phyloP scores from a whole-genome alignment of 2,888 invertebrate genomes.

The Diloba caeruleocephala region DNA sequence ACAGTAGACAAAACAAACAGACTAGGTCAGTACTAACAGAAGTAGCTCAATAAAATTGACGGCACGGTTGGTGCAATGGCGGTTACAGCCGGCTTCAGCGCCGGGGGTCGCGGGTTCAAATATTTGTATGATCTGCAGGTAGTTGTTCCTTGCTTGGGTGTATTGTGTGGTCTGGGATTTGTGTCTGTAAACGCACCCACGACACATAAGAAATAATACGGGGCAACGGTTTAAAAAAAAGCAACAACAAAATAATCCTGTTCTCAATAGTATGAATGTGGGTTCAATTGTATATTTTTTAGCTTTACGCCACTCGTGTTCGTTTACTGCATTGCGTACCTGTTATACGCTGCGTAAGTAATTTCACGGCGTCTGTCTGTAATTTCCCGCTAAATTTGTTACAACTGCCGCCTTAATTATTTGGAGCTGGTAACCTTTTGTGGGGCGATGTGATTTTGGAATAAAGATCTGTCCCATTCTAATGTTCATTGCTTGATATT shows the following conservation, averaged over 20 bases:
- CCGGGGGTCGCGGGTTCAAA: no score
- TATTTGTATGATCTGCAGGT: no score
- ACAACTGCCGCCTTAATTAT: conserved; percentile 44
- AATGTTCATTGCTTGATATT: conserved; percentile 28
- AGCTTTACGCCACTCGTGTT: conserved; percentile 40
- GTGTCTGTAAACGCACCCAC: no score
- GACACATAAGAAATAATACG: no score
- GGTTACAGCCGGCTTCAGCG: no score
- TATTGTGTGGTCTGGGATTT: no score
- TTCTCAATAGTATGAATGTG: neutral
- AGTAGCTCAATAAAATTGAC: no score
- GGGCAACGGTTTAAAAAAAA: no score
- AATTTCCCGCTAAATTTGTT: conserved; percentile 42
- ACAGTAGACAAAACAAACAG: no score
- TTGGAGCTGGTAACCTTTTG: conserved; percentile 30
- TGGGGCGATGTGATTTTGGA: conserved; percentile 16
- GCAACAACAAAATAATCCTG: neutral
- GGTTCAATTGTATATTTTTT: conserved; percentile 39
- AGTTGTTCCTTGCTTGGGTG: no score
- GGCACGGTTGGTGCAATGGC: no score
- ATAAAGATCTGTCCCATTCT: conserved; percentile 21
- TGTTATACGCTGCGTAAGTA: conserved; percentile 32
- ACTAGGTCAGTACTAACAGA: no score
- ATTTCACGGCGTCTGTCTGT: conserved; percentile 28
- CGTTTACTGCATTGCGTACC: conserved; percentile 20